Conservation (phyloP, 2,113 vertebrate genomes). For the Syrmaticus mikado region DNA sequence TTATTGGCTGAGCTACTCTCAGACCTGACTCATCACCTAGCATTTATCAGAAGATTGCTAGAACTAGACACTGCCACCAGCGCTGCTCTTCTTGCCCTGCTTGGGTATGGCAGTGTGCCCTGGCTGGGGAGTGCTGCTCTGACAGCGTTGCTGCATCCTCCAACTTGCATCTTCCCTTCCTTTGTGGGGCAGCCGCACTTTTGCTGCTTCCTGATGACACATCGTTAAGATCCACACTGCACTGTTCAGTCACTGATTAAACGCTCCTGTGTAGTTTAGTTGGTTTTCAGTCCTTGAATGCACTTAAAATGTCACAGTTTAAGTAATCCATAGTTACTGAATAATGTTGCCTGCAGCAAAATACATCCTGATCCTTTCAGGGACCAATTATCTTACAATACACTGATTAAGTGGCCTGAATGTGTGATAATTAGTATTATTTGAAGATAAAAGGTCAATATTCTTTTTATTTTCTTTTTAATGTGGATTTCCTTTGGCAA, state of each 20-base stretch:
- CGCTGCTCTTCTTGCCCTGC: neutral
- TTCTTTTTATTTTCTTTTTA: neutral
- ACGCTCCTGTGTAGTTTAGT: no score
- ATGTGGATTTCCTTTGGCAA: neutral
- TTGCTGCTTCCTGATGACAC: neutral
- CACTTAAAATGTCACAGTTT: neutral
- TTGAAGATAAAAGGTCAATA: constrained; percentile 11
- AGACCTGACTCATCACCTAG: neutral
- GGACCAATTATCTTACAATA: constrained; percentile 2
- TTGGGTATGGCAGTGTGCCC: neutral
- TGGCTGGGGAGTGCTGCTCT: no score
- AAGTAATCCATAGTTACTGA: neutral
- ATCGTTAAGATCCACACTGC: neutral
- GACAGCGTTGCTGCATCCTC: neutral
- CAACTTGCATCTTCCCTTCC: neutral
- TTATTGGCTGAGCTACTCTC: neutral
- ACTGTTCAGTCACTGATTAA: no score
- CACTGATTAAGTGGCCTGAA: neutral
- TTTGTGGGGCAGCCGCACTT: neutral
- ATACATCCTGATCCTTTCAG: neutral
- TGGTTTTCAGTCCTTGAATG: neutral
- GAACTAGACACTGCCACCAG: neutral
- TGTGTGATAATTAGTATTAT: constrained; percentile 12
- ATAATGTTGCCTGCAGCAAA: neutral
- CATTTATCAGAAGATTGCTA: neutral